Percentiles rank a stretch among this genome's conserved stretches.
phyloP scores from a whole-genome alignment of 1,140 invertebrate genomes.

The Rhopalosiphum maidis region DNA sequence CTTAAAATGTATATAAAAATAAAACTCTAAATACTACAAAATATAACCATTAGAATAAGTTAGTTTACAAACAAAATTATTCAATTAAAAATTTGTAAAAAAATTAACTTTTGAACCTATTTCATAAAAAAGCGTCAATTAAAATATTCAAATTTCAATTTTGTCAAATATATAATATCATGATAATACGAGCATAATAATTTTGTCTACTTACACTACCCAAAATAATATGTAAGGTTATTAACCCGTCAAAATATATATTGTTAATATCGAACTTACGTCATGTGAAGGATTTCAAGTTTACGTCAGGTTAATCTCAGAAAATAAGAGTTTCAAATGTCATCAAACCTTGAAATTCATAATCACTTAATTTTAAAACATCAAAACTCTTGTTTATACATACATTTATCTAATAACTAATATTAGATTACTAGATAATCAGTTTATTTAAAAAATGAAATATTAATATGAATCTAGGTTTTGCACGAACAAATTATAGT shows the following conservation, averaged over 20 bases:
- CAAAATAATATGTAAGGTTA: background rate
- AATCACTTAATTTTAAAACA: background rate
- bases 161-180: background rate
- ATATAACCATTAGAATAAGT: background rate
- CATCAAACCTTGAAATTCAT: background rate
- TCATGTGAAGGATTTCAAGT: background rate
- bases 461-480: background rate
- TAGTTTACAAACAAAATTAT: background rate
- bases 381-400: background rate
- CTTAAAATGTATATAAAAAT: background rate
- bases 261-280: constrained; percentile 1
- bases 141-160: background rate
- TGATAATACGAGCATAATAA: background rate
- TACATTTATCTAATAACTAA: background rate
- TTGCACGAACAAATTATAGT: background rate
- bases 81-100: background rate
- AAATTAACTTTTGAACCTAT: background rate
- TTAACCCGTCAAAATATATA: constrained; percentile 13
- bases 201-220: background rate
- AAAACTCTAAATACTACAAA: background rate
- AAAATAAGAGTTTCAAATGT: background rate
- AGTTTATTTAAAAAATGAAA: background rate
- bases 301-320: constrained; percentile 7
- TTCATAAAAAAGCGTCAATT: background rate
- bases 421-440: background rate